Conservation (phyloP, 2,797 vertebrate species). For the Choloepus didactylus region DNA sequence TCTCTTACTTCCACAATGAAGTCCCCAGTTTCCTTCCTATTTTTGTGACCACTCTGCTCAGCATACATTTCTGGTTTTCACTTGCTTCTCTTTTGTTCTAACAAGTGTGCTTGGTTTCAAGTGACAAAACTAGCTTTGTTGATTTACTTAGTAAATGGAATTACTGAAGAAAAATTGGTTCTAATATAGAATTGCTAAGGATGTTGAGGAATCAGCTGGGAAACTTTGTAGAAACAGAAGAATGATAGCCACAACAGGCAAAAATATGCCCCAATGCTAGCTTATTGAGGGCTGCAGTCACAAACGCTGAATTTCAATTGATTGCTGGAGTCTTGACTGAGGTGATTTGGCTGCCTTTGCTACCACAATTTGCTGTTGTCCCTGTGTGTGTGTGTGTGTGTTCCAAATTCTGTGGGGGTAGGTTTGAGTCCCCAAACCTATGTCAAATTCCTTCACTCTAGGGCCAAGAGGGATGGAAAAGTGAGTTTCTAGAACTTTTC, state of each 20-base stretch:
- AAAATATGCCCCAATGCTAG: background rate
- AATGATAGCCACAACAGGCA: background rate
- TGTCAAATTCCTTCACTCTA: no score
- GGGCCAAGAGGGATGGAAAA: no score
- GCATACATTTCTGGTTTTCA: background rate
- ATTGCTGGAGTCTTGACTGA: background rate
- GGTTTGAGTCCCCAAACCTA: background rate
- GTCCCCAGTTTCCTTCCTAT: background rate
- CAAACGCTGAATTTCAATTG: background rate
- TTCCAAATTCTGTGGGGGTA: background rate
- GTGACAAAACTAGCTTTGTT: background rate
- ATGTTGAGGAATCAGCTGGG: background rate
- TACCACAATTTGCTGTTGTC: background rate
- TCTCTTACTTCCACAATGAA: background rate
- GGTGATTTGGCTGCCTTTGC: background rate
- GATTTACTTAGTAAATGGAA: background rate
- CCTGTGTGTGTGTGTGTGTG: background rate
- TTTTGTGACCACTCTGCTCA: background rate
- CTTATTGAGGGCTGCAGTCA: background rate
- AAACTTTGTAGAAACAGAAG: background rate
- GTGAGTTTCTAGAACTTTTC: no score
- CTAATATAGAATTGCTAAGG: background rate
- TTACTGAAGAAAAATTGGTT: background rate
- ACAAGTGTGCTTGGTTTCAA: background rate
- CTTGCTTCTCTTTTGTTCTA: background rate